These are phyloP conservation scores for Ciconia nigra DNA, from an alignment of 2,797 vertebrate genomes.

Conservation along the genomic window DNA sequence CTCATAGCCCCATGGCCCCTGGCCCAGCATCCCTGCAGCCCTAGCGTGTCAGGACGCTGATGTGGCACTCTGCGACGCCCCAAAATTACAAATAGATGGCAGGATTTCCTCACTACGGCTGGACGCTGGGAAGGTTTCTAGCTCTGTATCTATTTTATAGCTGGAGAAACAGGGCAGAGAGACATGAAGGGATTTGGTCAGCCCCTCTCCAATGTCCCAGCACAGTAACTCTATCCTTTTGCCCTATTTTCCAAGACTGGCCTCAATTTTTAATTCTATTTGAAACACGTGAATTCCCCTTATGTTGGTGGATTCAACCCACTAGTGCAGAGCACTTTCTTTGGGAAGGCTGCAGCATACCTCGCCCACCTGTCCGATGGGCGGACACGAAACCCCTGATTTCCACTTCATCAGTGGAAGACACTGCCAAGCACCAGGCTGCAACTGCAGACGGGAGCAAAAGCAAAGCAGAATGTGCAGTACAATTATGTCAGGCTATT, in stretches of 20 bases:
- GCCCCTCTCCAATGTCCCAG: not conserved
- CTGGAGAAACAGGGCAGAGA: not conserved
- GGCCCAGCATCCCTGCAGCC: not conserved
- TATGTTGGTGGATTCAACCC: not conserved
- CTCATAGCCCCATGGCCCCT: not conserved
- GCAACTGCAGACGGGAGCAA: not conserved
- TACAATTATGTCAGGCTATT: not conserved
- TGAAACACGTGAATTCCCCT: not conserved
- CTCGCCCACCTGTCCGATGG: not conserved
- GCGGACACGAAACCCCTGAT: not conserved
- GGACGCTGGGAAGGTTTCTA: not conserved
- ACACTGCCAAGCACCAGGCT: not conserved
- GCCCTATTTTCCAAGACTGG: not conserved
- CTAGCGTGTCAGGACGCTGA: not conserved
- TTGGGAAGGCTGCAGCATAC: not conserved
- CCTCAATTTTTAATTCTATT: not conserved
- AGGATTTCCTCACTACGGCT: not conserved
- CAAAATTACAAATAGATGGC: not conserved
- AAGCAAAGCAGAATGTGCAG: not conserved
- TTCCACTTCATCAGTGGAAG: not conserved
- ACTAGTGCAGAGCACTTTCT: not conserved
- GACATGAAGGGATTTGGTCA: not conserved
- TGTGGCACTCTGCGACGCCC: not conserved
- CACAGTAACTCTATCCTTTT: not conserved
- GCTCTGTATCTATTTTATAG: not conserved